Evolutionary conservation across 2,797 vertebrate species (phyloP).

Genomic region (Malurus splendens): DNA sequence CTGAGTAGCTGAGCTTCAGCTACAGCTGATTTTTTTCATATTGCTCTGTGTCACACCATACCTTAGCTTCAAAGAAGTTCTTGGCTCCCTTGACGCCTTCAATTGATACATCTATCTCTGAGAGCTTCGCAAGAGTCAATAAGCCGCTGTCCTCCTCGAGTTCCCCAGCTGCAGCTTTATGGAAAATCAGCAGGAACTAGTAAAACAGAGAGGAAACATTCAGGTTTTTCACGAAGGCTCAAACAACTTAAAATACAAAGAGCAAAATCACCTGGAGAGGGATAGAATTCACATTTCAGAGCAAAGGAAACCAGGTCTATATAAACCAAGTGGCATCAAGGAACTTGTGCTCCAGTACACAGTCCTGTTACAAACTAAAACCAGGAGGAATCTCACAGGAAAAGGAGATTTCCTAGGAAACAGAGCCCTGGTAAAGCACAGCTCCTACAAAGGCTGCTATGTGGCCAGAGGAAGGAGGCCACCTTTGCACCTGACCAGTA

Average conservation of each 20-base stretch:
- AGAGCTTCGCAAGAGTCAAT: slow-evolving; percentile 88
- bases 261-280: background rate
- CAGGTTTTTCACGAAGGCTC: background rate
- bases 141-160: slow-evolving; percentile 90
- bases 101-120: slow-evolving; percentile 88
- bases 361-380: background rate
- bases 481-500: background rate
- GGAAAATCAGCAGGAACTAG: slow-evolving; percentile 92
- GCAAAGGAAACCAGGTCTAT: background rate
- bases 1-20: background rate
- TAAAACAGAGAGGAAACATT: background rate
- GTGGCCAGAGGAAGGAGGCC: background rate
- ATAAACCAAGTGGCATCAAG: background rate
- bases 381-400: background rate
- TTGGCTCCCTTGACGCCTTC: slow-evolving; percentile 93
- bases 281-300: background rate
- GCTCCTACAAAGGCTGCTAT: background rate
- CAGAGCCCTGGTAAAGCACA: background rate
- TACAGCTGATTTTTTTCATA: background rate
- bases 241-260: background rate
- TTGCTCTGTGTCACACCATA: slow-evolving; percentile 44
- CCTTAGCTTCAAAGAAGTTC: slow-evolving; percentile 96
- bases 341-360: background rate
- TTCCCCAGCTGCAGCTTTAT: slow-evolving; percentile 87
- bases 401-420: background rate